Percentiles rank a stretch among this genome's conserved stretches.
These are phyloP conservation scores for Sinonovacula constricta DNA, from an alignment of 1,140 invertebrate genomes.

Conservation along the genomic window DNA sequence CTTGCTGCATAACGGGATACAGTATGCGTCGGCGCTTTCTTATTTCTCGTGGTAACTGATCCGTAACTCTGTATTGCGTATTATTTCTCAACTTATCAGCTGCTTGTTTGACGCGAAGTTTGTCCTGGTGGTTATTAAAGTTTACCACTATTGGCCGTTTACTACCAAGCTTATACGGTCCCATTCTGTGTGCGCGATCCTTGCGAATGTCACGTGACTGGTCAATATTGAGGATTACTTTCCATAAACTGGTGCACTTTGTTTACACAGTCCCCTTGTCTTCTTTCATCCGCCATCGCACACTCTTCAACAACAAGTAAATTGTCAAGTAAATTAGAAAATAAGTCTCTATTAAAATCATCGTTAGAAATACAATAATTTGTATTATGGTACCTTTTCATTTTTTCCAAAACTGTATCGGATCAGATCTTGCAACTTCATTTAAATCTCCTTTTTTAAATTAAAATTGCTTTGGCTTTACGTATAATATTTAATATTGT, in stretches of 20 bases:
- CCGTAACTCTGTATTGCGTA: background rate
- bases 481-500: no score
- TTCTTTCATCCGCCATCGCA: background rate
- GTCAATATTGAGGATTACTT: background rate
- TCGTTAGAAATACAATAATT: no score
- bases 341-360: no score
- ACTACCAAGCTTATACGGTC: background rate
- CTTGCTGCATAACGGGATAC: background rate
- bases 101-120: slow-evolving; percentile 11
- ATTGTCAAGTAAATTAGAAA: no score
- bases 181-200: slow-evolving; percentile 11
- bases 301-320: slow-evolving; percentile 10
- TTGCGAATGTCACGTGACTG: background rate
- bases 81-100: background rate
- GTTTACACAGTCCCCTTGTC: background rate
- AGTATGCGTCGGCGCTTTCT: background rate
- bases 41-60: slow-evolving; percentile 15
- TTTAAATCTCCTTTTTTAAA: no score
- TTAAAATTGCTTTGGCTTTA: no score
- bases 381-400: no score
- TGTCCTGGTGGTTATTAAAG: slow-evolving; percentile 10
- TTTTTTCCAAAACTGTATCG: no score
- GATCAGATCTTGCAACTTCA: no score
- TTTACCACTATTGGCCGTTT: slow-evolving; percentile 16
- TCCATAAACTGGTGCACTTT: background rate